These are phyloP conservation scores for Oplegnathus fasciatus DNA, from an alignment of 2,113 vertebrate genomes.

Conservation along the genomic window DNA sequence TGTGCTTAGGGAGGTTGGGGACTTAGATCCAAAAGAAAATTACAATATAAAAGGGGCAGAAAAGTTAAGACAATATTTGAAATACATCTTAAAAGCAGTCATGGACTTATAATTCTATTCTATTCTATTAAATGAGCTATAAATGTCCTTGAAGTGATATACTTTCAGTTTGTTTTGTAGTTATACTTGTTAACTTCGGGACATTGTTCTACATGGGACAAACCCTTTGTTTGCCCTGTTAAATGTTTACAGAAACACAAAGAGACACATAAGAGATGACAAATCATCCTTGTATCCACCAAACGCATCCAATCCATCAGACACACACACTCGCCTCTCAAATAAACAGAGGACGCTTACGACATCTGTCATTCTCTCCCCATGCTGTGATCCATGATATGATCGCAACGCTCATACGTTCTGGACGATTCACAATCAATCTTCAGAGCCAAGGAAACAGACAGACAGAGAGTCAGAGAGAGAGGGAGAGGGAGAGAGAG, in stretches of 20 bases:
- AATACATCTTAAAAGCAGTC: not conserved
- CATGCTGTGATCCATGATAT: slow-evolving; percentile 74
- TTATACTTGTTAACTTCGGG: not conserved
- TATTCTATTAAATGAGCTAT: not conserved
- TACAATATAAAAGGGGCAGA: not conserved
- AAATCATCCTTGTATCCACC: slow-evolving; percentile 57
- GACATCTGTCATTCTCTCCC: slow-evolving; percentile 76
- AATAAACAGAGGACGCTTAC: slow-evolving; percentile 68
- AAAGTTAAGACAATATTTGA: slow-evolving; percentile 1
- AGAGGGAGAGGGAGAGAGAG: slow-evolving; percentile 25
- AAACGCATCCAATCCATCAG: slow-evolving; percentile 72
- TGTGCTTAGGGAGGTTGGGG: not conserved
- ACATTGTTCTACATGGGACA: not conserved
- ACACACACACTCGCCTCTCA: slow-evolving; percentile 50
- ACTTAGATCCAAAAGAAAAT: not conserved
- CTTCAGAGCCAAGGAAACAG: slow-evolving; percentile 56
- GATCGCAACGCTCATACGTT: slow-evolving; percentile 68
- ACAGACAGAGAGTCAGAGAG: slow-evolving; percentile 26
- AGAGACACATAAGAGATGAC: slow-evolving; percentile 54
- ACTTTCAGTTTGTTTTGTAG: not conserved
- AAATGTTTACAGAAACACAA: slow-evolving; percentile 44
- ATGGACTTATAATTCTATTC: not conserved
- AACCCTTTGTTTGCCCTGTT: slow-evolving; percentile 32
- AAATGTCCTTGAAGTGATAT: not conserved
- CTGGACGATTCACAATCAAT: slow-evolving; percentile 73